A percentile compares a stretch with the other conserved stretches of the same genome.
These are phyloP conservation scores for Drosophila subpulchrella DNA, from an alignment of 1,140 invertebrate species.

Conservation along the genomic window DNA sequence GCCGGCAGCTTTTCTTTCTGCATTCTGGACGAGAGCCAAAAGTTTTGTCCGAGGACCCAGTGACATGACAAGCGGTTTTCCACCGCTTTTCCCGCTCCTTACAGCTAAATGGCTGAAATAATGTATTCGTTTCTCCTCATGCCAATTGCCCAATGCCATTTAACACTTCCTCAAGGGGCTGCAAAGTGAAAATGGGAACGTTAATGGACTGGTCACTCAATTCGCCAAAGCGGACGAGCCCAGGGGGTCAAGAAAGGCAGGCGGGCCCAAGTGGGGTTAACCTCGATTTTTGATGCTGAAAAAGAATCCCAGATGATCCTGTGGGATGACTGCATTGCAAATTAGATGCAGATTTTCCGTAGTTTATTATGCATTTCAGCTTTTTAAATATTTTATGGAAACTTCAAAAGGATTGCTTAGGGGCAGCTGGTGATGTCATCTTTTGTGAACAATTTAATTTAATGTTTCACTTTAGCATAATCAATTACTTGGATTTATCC, in stretches of 20 bases:
- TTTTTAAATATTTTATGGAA: neutral
- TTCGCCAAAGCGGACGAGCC: constrained; percentile 16
- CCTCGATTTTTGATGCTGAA: constrained; percentile 31
- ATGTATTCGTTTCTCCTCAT: constrained; percentile 48
- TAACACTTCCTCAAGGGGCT: constrained; percentile 46
- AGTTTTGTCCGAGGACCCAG: constrained; percentile 49
- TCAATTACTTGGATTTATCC: no score
- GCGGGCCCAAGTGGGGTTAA: constrained; percentile 8
- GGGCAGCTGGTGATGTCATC: neutral
- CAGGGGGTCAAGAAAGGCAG: constrained; percentile 4
- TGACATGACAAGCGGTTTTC: constrained; percentile 47
- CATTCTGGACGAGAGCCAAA: constrained; percentile 64
- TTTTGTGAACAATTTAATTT: neutral
- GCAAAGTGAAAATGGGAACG: constrained; percentile 34
- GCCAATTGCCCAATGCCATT: constrained; percentile 47
- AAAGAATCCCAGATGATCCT: constrained; percentile 20
- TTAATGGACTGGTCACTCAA: constrained; percentile 55
- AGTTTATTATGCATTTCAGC: constrained; percentile 4
- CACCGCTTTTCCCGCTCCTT: constrained; percentile 5
- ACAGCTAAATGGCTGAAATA: constrained; percentile 45
- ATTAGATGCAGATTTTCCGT: constrained; percentile 7
- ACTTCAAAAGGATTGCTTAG: neutral
- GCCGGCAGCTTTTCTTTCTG: constrained; percentile 37
- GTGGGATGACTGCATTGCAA: constrained; percentile 13
- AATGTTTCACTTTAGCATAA: no score